Percentiles rank a stretch among this genome's conserved stretches.
These are phyloP conservation scores for Holcopasites calliopsidis DNA, from an alignment of 1,140 invertebrate genomes.

Conservation along the genomic window DNA sequence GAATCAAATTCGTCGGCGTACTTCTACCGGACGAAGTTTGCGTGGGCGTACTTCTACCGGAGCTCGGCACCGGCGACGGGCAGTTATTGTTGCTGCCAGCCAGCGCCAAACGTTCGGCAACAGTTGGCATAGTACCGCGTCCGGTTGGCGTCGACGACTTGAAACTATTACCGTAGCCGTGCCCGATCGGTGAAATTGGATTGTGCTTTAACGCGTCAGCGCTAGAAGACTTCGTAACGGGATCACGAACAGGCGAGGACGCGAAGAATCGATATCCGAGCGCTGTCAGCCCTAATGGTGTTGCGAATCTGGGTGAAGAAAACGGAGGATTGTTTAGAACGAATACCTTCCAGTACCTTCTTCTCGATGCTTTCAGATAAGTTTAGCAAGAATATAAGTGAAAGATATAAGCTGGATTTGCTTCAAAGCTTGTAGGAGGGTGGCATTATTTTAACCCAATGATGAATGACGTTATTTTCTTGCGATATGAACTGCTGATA, in stretches of 20 bases:
- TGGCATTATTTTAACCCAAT: no score
- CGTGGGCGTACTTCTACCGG: conserved; percentile 51
- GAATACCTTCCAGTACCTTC: not conserved
- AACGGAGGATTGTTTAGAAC: conserved; percentile 7
- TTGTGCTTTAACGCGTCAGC: conserved; percentile 59
- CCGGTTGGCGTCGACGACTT: conserved; percentile 69
- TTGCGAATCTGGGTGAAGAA: conserved; percentile 67
- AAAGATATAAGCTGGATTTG: no score
- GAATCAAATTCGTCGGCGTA: conserved; percentile 74
- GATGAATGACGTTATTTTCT: no score
- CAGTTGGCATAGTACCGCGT: conserved; percentile 58
- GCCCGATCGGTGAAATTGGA: conserved; percentile 72
- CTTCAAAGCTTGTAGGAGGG: no score
- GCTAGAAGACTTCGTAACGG: conserved; percentile 55
- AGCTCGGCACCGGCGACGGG: conserved; percentile 52
- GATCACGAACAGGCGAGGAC: conserved; percentile 65
- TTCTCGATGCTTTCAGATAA: not conserved
- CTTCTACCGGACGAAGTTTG: conserved; percentile 58
- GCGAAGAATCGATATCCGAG: conserved; percentile 76
- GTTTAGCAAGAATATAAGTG: no score
- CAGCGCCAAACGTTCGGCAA: conserved; percentile 65
- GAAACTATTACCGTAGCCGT: conserved; percentile 64
- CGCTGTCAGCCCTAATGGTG: conserved; percentile 69
- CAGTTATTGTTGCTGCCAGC: conserved; percentile 49
- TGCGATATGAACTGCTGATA: no score